Conservation (phyloP, 2,797 vertebrate species). For the Pantherophis vulpinus region DNA sequence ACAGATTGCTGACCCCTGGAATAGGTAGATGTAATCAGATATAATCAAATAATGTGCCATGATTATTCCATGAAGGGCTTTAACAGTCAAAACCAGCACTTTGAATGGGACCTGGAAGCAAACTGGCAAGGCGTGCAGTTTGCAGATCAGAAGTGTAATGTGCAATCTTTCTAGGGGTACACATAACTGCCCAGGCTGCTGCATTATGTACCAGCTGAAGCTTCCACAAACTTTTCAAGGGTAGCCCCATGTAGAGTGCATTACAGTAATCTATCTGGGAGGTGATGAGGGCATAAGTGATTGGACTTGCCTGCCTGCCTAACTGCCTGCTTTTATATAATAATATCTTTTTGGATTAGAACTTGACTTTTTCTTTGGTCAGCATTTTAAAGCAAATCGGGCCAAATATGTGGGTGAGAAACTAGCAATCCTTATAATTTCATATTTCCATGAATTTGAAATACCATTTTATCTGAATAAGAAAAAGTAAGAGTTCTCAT, state of each 20-base stretch:
- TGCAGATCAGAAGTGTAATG: background rate
- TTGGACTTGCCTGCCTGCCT: background rate
- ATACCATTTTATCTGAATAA: background rate
- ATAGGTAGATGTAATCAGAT: background rate
- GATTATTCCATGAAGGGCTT: background rate
- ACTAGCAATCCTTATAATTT: background rate
- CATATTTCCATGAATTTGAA: background rate
- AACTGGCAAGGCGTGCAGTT: background rate
- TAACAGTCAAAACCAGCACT: background rate
- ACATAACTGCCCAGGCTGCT: background rate
- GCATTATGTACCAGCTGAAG: background rate
- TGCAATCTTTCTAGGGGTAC: background rate
- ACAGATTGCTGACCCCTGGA: background rate
- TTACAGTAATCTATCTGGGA: background rate
- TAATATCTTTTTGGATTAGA: background rate
- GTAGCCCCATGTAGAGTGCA: background rate
- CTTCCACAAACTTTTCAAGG: background rate
- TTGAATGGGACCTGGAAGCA: background rate
- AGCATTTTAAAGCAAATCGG: background rate
- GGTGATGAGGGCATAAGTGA: background rate
- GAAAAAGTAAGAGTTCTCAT: background rate
- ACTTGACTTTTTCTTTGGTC: background rate
- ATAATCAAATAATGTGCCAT: background rate
- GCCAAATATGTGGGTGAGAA: background rate
- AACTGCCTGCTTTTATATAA: background rate